Base-by-base conservation (phyloP, 1,140 invertebrate genomes). In the Mactra quadrangularis region DNA sequence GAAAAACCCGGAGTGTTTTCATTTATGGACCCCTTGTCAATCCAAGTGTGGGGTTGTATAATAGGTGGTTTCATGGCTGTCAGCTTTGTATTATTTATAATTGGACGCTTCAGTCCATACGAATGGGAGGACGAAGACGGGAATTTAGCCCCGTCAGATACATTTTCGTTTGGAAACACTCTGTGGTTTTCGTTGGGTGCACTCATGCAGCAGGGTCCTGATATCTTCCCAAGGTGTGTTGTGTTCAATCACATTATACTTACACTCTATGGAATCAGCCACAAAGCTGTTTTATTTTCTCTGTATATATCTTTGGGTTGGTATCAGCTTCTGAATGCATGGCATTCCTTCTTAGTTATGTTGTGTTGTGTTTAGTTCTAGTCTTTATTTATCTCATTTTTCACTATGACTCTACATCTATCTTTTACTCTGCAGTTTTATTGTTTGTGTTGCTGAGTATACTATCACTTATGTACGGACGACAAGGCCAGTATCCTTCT, bases 131-230 rank as follows among this genome's bases (percentile, higher is more conserved):
- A 97, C 97, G 91, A 92, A 68, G 88, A 91, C 70, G 93, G 93
- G 22, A 88, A 89, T 33, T 62, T 76, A 25, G 79, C 86, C 0
- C 82, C 85, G 19, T 88, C 84, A 35, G 87, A 90, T 57, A 87
- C 89, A n/a, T 99, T 99, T 93, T 98, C 96, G 86, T 96, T 93
- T 82, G 85, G 87, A 66, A 93, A 93, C 83, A 91, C 91, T 19
- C 57, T 92, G 33, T 99, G 98, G 98, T 99, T 99, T 91, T 95
- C 98, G 2, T 93, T 99, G 59, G 97, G 97, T 19, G 98, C 98
- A 57, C 97, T 99, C 91, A 98, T 99, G 97, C 98, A 99, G 93
- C 98, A 99, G 94, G 98, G 98, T 97, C 97, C 92, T 85, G 98
- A 99, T 93, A 97, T 99, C 90, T 96, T 97, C 77, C 98, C 98